These are phyloP conservation scores for Drosophila phalerata DNA, from an alignment of 2,888 invertebrate genomes.

Conservation along the genomic window DNA sequence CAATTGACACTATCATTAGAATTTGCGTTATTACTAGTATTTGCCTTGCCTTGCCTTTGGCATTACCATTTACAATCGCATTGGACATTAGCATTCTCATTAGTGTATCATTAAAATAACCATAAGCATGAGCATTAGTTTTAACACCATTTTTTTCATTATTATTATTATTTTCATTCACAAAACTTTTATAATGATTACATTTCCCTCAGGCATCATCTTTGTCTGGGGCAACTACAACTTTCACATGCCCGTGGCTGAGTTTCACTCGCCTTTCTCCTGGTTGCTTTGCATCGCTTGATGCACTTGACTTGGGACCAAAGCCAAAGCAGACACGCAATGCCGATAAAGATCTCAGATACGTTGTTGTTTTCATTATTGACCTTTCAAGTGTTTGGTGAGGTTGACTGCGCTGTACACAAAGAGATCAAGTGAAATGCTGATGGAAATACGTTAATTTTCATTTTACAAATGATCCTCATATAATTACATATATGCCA, in stretches of 20 bases:
- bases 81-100: too few relatives aligned
- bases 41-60: background rate
- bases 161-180: background rate
- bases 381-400: slow-evolving; percentile 22
- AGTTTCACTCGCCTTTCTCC: slow-evolving; percentile 28
- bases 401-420: slow-evolving; percentile 29
- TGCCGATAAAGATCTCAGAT: slow-evolving; percentile 16
- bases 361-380: slow-evolving; percentile 2
- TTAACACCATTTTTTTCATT: background rate
- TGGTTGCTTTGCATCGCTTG: slow-evolving; percentile 4
- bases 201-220: slow-evolving; percentile 6
- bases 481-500: slow-evolving; percentile 21
- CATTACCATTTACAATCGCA: too few relatives aligned
- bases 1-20: too few relatives aligned
- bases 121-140: too few relatives aligned
- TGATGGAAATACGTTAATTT: slow-evolving; percentile 31
- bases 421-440: slow-evolving; percentile 21
- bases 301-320: slow-evolving; percentile 27
- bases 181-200: background rate
- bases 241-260: slow-evolving; percentile 18
- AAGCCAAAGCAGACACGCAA: slow-evolving; percentile 1
- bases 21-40: too few relatives aligned
- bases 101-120: too few relatives aligned
- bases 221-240: slow-evolving; percentile 3
- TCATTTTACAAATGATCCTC: slow-evolving; percentile 29